A percentile compares a stretch with the other conserved stretches of the same genome.
phyloP scores from a whole-genome alignment of 2,888 invertebrate species.

The Subacronicta megacephala region DNA sequence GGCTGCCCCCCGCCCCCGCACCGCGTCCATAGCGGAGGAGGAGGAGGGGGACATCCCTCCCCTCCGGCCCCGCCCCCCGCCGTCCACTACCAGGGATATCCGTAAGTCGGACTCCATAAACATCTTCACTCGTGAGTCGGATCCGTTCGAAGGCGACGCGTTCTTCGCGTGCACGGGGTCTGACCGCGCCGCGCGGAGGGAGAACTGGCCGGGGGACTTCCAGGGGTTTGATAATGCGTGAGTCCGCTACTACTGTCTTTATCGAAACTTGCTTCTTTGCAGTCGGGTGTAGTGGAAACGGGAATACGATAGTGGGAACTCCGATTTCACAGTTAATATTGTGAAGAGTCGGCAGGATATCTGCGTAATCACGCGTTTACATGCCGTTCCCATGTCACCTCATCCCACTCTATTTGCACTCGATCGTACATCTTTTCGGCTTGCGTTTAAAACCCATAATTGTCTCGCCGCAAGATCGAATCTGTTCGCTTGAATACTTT shows the following conservation, averaged over 20 bases:
- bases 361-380: neutral
- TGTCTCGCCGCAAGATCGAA: neutral
- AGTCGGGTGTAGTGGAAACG: neutral
- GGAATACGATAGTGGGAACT: neutral
- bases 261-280: slow-evolving; percentile 3
- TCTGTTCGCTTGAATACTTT: neutral
- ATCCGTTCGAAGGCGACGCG: slow-evolving; percentile 97
- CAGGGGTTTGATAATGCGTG: slow-evolving; percentile 84
- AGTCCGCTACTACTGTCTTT: slow-evolving; percentile 49
- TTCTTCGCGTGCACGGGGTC: slow-evolving; percentile 92
- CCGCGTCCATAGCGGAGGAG: slow-evolving; percentile 85
- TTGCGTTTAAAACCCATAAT: slow-evolving; percentile 20
- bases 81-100: slow-evolving; percentile 89
- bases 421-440: neutral
- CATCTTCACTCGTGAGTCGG: slow-evolving; percentile 95
- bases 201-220: slow-evolving; percentile 87
- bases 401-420: slow-evolving; percentile 24
- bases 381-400: neutral
- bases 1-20: slow-evolving; percentile 75
- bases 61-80: slow-evolving; percentile 73
- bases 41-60: slow-evolving; percentile 83
- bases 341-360: neutral
- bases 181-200: slow-evolving; percentile 80
- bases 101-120: slow-evolving; percentile 97
- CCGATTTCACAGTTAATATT: neutral